Base-by-base conservation (phyloP, 2,797 vertebrate genomes). In the Corythornis leucogaster region DNA sequence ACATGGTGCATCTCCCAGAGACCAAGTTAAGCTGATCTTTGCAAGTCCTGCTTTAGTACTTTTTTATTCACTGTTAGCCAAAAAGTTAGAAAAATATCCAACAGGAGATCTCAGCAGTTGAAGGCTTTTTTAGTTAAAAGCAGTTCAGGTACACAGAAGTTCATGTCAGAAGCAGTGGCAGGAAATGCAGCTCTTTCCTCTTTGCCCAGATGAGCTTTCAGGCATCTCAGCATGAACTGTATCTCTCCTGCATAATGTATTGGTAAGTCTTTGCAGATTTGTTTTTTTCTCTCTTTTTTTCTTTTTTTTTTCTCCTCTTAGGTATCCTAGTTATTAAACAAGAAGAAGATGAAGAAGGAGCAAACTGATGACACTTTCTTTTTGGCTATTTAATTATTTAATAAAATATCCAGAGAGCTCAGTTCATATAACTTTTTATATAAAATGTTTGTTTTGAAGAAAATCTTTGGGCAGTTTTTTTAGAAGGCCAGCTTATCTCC, bases 321-420 rank as follows among this genome's bases (percentile, higher is more conserved):
- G 99, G 99, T 86, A 98, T 96, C 19, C 98, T 98, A 28, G 97
- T 99, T 94, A 98, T 99, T 97, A 99, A 99, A 97, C 96, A 97
- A 40, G 98, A 98, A 40, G 98, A 98, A 30, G 98, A 98, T 6
- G 98, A 98, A 55, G 98, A 99, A 38, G 97, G 85, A 95, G 98
- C 97, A 69, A 98, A 97, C 95, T 99, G 98, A 98, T 62, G 66
- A 58, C 35, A 78, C 42, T 35, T 95, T 87, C 9, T 70, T 85
- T 15, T 93, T 88, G 92, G 33, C 45, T 96, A 90, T 95, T 97
- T 97, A 97, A 89, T 97, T 98, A 97, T 97, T 96, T 93, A 96
- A 97, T 79, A 93, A 77, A 95, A 68, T 95, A 68, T 95, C 75
- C 85, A 94, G 86, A 95, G 61, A 96, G 88, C 67, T 95, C 6